Evolutionary conservation across 2,888 invertebrate species (phyloP), one percentile per base, ranked within the genome.

Genomic region (Macropis europaea): DNA sequence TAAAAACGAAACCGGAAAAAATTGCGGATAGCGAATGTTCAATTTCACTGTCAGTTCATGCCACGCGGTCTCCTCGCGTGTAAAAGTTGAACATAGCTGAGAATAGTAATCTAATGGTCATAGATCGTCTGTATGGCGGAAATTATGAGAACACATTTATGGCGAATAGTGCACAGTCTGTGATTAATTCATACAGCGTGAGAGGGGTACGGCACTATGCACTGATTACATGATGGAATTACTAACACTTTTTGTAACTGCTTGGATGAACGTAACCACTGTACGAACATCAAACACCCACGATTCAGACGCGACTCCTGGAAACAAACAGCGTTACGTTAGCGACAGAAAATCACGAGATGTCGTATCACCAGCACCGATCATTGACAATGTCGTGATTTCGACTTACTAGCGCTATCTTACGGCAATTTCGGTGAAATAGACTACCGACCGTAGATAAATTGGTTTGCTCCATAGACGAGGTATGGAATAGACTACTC

Each of bases 1-100:
- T 28, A 17, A 34, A 4, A 11, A 36, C 4, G 2, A 22, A 28
- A 19, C 11, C 13, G n/a, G 32, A 2, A 38, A 28, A 30, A 36
- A 13, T 48, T n/a, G 11, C n/a, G 3, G 2, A 22, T 19, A 59
- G 11, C 11, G 15, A 69, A 69, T 32, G 50, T 32, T 45, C 50
- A 43, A n/a, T 50, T 48, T 68, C 36, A 43, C 24, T 56, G 11
- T 56, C 36, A 43, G 57, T 69, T 69, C 24, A 32, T 69, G 69
- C 70, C 70, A 69, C 69, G 69, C 69, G 69, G 70, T 70, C 69
- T 69, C 45, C 38, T 69, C 50, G 50, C 17, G 11, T 22, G 45
- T 45, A 45, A n/a, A 36, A 43, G 6, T 59, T 69, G 69, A 69
- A 69, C 50, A 69, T 69, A 69, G 69, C 70, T 32, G 15, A 56